Conservation (phyloP, 2,797 vertebrate genomes). For the Miichthys miiuy region DNA sequence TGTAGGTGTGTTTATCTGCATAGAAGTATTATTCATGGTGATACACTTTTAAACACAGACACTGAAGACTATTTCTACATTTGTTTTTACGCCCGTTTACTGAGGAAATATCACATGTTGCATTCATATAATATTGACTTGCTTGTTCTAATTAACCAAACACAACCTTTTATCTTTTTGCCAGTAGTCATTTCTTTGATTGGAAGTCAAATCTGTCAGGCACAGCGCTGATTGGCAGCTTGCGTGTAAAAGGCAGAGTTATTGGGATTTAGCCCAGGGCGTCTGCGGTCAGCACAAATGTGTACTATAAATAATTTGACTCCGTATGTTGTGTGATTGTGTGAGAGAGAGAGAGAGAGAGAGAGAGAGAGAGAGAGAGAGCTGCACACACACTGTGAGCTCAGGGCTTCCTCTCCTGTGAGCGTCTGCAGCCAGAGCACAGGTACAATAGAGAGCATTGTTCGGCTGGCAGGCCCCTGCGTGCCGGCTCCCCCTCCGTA, state of each 20-base stretch:
- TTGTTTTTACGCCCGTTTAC: neutral
- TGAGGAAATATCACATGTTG: neutral
- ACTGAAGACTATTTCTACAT: rapidly evolving
- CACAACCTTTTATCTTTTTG: neutral
- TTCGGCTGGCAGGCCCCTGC: constrained; percentile 90
- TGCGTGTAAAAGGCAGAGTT: constrained; percentile 85
- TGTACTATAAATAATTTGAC: constrained; percentile 82
- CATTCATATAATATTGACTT: neutral
- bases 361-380: constrained; percentile 15
- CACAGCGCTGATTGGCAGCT: constrained; percentile 80
- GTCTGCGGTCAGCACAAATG: constrained; percentile 80
- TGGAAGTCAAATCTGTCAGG: constrained; percentile 56
- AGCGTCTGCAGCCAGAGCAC: constrained; percentile 82
- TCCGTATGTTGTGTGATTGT: constrained; percentile 64
- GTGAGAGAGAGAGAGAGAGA: constrained; percentile 49
- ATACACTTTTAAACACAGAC: constrained; percentile 1
- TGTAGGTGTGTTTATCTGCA: constrained; percentile 1
- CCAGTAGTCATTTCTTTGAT: constrained; percentile 17
- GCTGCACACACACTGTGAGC: constrained; percentile 71
- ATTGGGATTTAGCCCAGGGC: constrained; percentile 77
- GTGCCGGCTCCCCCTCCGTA: constrained; percentile 87
- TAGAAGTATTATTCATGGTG: neutral
- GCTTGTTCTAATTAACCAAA: constrained; percentile 24
- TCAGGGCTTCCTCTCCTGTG: constrained; percentile 84
- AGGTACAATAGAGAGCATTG: constrained; percentile 93